Base-by-base conservation (phyloP, 2,888 invertebrate genomes). In the Frankliniella fusca region DNA sequence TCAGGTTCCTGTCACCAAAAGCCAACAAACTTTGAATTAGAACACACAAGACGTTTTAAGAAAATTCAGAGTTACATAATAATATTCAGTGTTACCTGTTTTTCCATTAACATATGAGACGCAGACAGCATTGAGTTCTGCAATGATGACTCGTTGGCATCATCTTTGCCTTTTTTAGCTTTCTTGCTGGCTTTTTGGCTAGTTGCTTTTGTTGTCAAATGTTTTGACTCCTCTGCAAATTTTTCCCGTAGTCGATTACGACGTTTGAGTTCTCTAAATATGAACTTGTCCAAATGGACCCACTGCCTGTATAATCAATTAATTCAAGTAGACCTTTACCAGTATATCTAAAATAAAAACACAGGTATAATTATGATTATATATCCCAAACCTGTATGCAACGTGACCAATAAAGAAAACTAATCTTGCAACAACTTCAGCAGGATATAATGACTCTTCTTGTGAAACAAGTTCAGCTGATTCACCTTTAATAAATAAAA, bases 181-280 rank as follows among this genome's bases (percentile, higher is more conserved):
- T 76, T 76, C 27, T 27, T 76, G 12, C 12, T 76, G 8, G 12
- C 70, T 10, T 76, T 76, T 12, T 11, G 23, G 1, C 8, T 27
- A 76, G 70, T 12, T 76, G 27, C 70, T 23, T 76, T 76, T 1
- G 27, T 76, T 27, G 27, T 76, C 12, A 76, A 27, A 76, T 76
- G 27, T 27, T 76, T 76, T 27, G 27, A 27, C 9, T 76, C 70
- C 27, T 76, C 70, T 23, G 70, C 70, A 76, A 23, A 23, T 12
- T 76, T 76, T 27, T 76, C 70, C 8, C 70, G 70, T 27, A 76
- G 27, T 12, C 70, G 27, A 23, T 92, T 90, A 11, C 94, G 89
- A 83, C 92, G 90, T 86, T 94, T 94, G 85, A 97, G 89, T 88
- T 97, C 97, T 84, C 94, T 94, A 85, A 96, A 95, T 8, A 97